Evolutionary conservation across 2,797 vertebrate genomes (phyloP).

Genomic region (Alectoris magna): DNA sequence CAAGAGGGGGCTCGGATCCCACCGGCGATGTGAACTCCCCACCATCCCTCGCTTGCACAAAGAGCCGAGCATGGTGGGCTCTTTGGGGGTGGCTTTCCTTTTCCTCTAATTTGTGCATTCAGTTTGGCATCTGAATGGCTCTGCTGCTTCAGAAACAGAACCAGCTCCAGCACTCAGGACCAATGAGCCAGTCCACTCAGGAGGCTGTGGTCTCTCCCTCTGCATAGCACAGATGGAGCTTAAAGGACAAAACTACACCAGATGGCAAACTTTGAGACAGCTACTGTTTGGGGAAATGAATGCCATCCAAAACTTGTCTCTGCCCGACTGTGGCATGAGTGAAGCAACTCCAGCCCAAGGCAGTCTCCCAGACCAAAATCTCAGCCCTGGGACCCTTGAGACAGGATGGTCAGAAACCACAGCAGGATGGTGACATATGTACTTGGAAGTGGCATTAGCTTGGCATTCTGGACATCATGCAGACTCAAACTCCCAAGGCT

Average conservation of each 20-base stretch:
- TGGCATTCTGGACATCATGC: neutral
- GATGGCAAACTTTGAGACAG: slow-evolving; percentile 40
- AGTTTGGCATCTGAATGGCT: neutral
- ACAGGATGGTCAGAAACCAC: neutral
- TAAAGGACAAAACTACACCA: slow-evolving; percentile 44
- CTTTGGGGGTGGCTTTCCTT: neutral
- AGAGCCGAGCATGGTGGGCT: neutral
- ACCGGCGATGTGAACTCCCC: fast-evolving
- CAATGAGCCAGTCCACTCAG: neutral
- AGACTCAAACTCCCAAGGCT: neutral
- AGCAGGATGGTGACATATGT: neutral
- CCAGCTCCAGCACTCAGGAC: neutral
- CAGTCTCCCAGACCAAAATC: neutral
- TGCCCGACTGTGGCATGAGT: neutral
- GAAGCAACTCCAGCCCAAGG: neutral
- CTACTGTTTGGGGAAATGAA: slow-evolving; percentile 20
- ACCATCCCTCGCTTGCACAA: neutral
- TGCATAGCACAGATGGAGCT: slow-evolving; percentile 17
- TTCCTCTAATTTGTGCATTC: neutral
- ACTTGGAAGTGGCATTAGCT: neutral
- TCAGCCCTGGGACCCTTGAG: neutral
- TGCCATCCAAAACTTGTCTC: slow-evolving; percentile 9
- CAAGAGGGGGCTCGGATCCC: neutral
- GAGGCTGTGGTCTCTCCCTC: neutral
- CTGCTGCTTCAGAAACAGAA: neutral